Conservation (phyloP, 1,140 invertebrate species). For the Lithobius niger region DNA sequence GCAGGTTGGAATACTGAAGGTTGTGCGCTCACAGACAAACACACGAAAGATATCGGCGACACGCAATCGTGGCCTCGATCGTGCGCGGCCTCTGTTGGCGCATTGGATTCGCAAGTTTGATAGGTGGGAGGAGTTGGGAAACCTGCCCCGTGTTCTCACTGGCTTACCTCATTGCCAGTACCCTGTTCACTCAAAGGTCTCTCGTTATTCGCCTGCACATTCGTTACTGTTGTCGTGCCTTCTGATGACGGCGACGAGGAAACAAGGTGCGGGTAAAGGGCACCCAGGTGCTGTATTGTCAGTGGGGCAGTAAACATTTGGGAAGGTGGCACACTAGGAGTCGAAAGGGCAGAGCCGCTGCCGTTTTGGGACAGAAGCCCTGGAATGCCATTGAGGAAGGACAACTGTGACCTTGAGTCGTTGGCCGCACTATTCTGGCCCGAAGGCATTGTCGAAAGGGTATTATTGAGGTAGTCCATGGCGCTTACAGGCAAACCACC, state of each 20-base stretch:
- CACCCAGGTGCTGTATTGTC: slow-evolving; percentile 3
- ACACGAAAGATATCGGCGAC: too few species aligned
- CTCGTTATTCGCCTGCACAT: too few species aligned
- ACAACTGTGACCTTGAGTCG: background rate
- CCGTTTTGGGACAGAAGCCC: background rate
- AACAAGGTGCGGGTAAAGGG: slow-evolving; percentile 5
- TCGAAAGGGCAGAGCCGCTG: background rate
- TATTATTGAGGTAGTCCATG: slow-evolving; percentile 12
- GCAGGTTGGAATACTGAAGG: too few species aligned
- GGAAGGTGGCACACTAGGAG: background rate
- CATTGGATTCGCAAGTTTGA: too few species aligned
- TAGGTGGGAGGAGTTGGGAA: too few species aligned
- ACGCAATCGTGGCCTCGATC: too few species aligned
- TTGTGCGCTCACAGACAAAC: too few species aligned
- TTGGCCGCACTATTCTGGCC: background rate
- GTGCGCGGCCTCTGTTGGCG: too few species aligned
- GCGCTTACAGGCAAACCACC: slow-evolving; percentile 8
- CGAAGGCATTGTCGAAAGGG: background rate
- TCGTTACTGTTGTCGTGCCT: too few species aligned
- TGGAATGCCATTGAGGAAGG: slow-evolving; percentile 8
- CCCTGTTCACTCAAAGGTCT: too few species aligned
- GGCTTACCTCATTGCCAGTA: too few species aligned
- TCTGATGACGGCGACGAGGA: background rate
- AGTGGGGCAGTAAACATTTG: slow-evolving; percentile 9
- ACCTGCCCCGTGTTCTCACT: too few species aligned